phyloP scores from a whole-genome alignment of 1,140 invertebrate genomes.

The Conus betulinus region DNA sequence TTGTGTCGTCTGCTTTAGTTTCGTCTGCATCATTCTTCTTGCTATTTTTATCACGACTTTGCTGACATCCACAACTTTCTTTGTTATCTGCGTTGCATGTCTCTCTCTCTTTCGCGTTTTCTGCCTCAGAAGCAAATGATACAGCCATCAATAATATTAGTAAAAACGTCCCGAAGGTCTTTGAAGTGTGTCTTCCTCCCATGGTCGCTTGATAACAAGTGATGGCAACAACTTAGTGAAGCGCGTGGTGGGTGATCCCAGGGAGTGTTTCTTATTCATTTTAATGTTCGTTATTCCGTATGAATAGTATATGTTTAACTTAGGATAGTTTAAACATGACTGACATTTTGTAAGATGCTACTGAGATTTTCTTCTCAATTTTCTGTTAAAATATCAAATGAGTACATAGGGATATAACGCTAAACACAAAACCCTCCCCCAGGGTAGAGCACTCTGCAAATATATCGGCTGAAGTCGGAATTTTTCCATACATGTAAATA shows the following conservation, averaged over 20 bases:
- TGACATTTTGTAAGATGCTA: too few relatives aligned
- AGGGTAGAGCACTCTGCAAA: too few relatives aligned
- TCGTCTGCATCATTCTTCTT: constrained; percentile 30
- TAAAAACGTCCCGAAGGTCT: not conserved
- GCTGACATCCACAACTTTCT: constrained; percentile 41
- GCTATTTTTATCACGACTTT: constrained; percentile 33
- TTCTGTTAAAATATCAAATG: too few relatives aligned
- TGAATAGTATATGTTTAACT: too few relatives aligned
- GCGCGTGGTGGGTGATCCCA: not conserved
- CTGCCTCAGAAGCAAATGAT: not conserved
- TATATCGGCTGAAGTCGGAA: too few relatives aligned
- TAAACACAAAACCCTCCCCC: too few relatives aligned
- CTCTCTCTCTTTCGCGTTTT: constrained; percentile 20
- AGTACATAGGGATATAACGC: too few relatives aligned
- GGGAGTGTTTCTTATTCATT: not conserved
- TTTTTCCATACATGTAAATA: too few relatives aligned
- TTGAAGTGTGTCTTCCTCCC: not conserved
- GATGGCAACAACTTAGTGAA: not conserved
- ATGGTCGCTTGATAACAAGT: not conserved
- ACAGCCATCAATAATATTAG: not conserved
- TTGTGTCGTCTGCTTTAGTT: constrained; percentile 32
- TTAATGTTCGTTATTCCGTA: not conserved
- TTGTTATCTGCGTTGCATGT: constrained; percentile 26
- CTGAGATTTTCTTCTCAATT: too few relatives aligned
- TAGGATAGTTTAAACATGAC: too few relatives aligned